These are phyloP conservation scores for Exocentrus adspersus DNA, from an alignment of 2,888 invertebrate genomes.

Conservation along the genomic window DNA sequence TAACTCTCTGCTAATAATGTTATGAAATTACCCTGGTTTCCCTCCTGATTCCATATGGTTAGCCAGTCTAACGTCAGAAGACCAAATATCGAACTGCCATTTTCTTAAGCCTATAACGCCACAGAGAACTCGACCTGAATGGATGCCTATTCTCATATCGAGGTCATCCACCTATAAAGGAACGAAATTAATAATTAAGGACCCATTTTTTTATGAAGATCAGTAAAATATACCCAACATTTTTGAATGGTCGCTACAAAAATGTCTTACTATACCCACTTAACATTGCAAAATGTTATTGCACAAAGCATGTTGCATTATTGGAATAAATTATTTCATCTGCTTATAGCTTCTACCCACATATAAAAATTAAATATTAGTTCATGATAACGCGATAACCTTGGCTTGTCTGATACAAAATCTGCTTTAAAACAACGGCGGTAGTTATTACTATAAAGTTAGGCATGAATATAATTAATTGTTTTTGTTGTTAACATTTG, in stretches of 20 bases:
- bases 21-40: constrained; percentile 81
- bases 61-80: constrained; percentile 94
- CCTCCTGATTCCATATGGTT: constrained; percentile 98
- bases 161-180: constrained; percentile 88
- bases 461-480: too few species aligned
- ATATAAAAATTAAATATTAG: constrained; percentile 32
- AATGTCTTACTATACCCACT: too few species aligned
- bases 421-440: constrained; percentile 4
- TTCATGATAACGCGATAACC: constrained; percentile 37
- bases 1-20: neutral
- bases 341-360: constrained; percentile 5
- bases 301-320: constrained; percentile 4
- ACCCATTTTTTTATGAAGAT: too few species aligned
- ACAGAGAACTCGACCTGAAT: constrained; percentile 94
- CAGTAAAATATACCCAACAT: too few species aligned
- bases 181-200: too few species aligned
- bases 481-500: too few species aligned
- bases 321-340: constrained; percentile 1
- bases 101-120: constrained; percentile 93
- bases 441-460: too few species aligned
- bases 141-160: constrained; percentile 98
- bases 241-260: too few species aligned
- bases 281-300: neutral
- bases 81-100: constrained; percentile 96
- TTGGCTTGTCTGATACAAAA: constrained; percentile 11